Base-by-base conservation (phyloP, 2,888 invertebrate species). In the Eupithecia subumbrata region DNA sequence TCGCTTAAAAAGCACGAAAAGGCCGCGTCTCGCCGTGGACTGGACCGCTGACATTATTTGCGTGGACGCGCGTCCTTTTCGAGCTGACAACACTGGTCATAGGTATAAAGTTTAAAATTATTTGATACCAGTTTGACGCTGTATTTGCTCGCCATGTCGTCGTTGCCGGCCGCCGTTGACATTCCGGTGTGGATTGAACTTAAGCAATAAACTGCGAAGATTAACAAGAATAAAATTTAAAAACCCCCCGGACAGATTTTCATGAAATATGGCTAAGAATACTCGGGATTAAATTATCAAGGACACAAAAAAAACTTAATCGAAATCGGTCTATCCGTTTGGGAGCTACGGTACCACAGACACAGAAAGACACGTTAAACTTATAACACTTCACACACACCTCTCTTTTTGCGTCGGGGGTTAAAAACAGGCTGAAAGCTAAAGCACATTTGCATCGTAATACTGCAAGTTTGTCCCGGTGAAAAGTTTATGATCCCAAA, bases 371-470 rank as follows among this genome's bases (percentile, higher is more conserved):
- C n/a, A n/a, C n/a, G n/a, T n/a, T n/a, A n/a, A n/a, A n/a, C n/a
- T n/a, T n/a, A n/a, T n/a, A n/a, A n/a, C n/a, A n/a, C n/a, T n/a
- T n/a, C n/a, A n/a, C n/a, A n/a, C n/a, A n/a, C n/a, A n/a, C n/a
- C n/a, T n/a, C n/a, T n/a, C n/a, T n/a, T n/a, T n/a, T n/a, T n/a
- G n/a, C n/a, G n/a, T n/a, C n/a, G n/a, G n/a, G n/a, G n/a, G n/a
- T n/a, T n/a, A 87, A 87, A 83, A 75, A 79, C 85, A 83, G 83
- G 83, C 83, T 84, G 78, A 83, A 81, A 90, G 87, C 89, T 89
- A 84, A 84, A 83, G 82, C 89, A 89, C 89, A 89, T 91, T 90
- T 90, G 88, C 91, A 90, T 90, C 87, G 86, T 88, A 89, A 90
- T 87, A 88, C 84, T 85, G 86, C 87, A 87, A 89, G 85, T 88